phyloP scores from a whole-genome alignment of 2,888 invertebrate species.

The Helobdella robusta region DNA sequence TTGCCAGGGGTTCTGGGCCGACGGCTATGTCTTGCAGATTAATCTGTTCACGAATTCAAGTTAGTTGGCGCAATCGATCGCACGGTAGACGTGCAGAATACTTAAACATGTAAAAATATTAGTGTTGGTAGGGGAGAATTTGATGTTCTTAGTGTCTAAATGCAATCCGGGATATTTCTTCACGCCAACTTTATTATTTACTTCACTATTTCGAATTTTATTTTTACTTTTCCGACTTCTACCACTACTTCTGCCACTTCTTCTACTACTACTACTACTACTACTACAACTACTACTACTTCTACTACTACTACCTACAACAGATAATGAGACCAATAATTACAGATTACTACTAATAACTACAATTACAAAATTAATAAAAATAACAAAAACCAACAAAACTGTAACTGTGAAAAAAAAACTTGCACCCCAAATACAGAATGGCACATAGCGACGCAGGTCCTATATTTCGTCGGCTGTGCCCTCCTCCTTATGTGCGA shows the following conservation, averaged over 20 bases:
- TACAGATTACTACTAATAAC: too few species aligned
- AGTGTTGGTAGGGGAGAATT: too few species aligned
- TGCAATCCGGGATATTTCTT: not conserved
- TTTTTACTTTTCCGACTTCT: not conserved
- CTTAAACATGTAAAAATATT: not conserved
- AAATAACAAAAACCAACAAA: not conserved
- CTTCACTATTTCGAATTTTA: not conserved
- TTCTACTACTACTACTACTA: not conserved
- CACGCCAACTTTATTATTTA: not conserved
- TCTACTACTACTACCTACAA: not conserved
- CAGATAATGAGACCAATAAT: too few species aligned
- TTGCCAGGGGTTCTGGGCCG: slow-evolving; percentile 27
- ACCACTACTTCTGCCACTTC: not conserved
- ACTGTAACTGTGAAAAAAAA: not conserved
- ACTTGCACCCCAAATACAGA: not conserved
- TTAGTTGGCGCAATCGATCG: too few species aligned
- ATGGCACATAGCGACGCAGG: slow-evolving; percentile 22
- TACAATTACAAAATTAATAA: not conserved
- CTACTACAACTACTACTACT: not conserved
- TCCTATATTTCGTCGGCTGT: slow-evolving; percentile 20
- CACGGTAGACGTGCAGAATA: too few species aligned
- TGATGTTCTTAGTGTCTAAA: too few species aligned
- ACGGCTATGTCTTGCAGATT: slow-evolving; percentile 12
- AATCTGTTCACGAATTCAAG: slow-evolving; percentile 20
- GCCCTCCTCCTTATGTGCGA: slow-evolving; percentile 20